Base-by-base conservation (phyloP, 2,113 vertebrate species). In the Nesoenas mayeri region DNA sequence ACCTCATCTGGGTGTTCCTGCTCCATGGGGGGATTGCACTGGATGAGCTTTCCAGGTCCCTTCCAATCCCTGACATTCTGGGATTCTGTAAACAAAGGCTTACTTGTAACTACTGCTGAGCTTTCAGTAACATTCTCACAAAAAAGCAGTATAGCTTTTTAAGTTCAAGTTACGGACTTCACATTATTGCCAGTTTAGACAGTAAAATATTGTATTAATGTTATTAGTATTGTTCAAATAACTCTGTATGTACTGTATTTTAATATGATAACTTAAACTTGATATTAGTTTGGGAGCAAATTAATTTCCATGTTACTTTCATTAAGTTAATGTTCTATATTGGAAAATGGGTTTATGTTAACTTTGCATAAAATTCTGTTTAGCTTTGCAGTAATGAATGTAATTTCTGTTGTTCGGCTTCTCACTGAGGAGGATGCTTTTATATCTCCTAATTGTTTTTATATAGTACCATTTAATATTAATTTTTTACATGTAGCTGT, bases 61-160 rank as follows among this genome's bases (percentile, higher is more conserved):
- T 40, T 40, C 40, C 40, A 40, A 40, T 5, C 40, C 40, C 40
- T 40, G 40, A 40, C 40, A 40, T 40, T 40, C 40, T 40, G 40
- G 11, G 40, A 40, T 40, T 40, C 12, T 40, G 40, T 9, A 56
- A 94, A 97, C 96, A 98, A 97, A 98, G 97, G 70, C 74, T 67
- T 24, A 18, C 96, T 96, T 98, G 94, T 97, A 57, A 87, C 78
- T 84, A 6, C 24, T 56, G 79, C 64, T 86, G 64, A 93, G 44
- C 72, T 91, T 79, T 75, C 60, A 47, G 72, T 60, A 81, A 60
- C 14, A 4, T 29, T 58, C 71, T 85, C 40, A 32, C 47, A 51
- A 51, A 96, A 44, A 85, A 89, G 47, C 70, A 42, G 16, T 36
- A 8, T 40, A 65, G 36, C 47, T 91, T 62, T 82, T 56, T 29